Evolutionary conservation across 2,888 invertebrate genomes (phyloP).

Genomic region (Axea sp.): DNA sequence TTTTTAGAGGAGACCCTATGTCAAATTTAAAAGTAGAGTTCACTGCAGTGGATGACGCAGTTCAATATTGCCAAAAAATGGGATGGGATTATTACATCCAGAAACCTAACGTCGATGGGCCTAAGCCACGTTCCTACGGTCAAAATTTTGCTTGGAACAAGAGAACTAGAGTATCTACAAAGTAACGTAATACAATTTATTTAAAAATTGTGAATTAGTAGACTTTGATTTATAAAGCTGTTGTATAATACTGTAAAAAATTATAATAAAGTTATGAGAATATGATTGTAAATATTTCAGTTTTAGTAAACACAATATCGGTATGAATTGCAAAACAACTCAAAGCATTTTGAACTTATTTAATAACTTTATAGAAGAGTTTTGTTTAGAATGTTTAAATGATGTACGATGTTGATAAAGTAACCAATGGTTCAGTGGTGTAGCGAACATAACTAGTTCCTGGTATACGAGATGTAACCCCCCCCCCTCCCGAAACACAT

Average conservation of each 20-base stretch:
- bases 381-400: too few species aligned
- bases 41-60: slow-evolving; percentile 90
- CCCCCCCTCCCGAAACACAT: too few species aligned
- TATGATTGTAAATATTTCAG: too few species aligned
- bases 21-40: slow-evolving; percentile 95
- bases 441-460: too few species aligned
- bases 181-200: slow-evolving; percentile 82
- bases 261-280: slow-evolving; percentile 39
- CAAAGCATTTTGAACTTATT: too few species aligned
- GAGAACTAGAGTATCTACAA: slow-evolving; percentile 96
- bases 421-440: too few species aligned
- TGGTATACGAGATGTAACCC: too few species aligned
- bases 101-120: slow-evolving; percentile 85
- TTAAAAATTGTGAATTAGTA: slow-evolving; percentile 11
- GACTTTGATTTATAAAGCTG: neutral
- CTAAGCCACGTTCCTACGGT: slow-evolving; percentile 94
- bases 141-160: slow-evolving; percentile 98
- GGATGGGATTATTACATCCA: slow-evolving; percentile 95
- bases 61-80: slow-evolving; percentile 95
- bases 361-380: too few species aligned
- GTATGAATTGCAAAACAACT: too few species aligned
- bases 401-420: too few species aligned
- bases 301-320: too few species aligned
- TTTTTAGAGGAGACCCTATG: slow-evolving; percentile 92
- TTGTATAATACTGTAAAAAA: slow-evolving; percentile 35